These are phyloP conservation scores for Chromobotia macracanthus DNA, from an alignment of 2,797 vertebrate species.

Conservation along the genomic window DNA sequence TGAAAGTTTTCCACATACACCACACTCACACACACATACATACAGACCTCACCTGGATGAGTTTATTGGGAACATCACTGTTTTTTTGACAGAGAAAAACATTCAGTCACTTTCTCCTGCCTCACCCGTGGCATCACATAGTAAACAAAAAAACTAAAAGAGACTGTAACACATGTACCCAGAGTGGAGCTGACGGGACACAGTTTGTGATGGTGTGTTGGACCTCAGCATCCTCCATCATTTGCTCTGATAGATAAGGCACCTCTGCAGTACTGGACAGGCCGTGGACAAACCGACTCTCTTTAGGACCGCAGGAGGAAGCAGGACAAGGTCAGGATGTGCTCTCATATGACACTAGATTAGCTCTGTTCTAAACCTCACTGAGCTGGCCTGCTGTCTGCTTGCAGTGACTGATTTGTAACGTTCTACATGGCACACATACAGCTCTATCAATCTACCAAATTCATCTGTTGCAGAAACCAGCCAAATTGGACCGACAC, in stretches of 20 bases:
- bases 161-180: slow-evolving; percentile 2
- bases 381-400: slow-evolving; percentile 20
- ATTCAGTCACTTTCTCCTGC: slow-evolving; percentile 73
- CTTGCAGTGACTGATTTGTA: too few relatives aligned
- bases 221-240: slow-evolving; percentile 80
- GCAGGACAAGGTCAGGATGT: too few relatives aligned
- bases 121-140: slow-evolving; percentile 74
- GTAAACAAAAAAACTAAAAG: slow-evolving; percentile 63
- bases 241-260: slow-evolving; percentile 81
- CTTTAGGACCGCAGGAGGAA: slow-evolving; percentile 68
- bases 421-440: too few relatives aligned
- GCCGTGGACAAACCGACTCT: slow-evolving; percentile 69
- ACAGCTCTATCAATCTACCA: too few relatives aligned
- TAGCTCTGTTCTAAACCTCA: slow-evolving; percentile 37
- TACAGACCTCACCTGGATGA: slow-evolving; percentile 63
- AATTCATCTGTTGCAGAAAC: too few relatives aligned
- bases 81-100: slow-evolving; percentile 64
- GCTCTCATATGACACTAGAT: too few relatives aligned
- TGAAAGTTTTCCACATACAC: slow-evolving; percentile 72
- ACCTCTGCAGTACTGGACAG: slow-evolving; percentile 80
- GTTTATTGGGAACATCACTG: not conserved
- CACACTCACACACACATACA: slow-evolving; percentile 68
- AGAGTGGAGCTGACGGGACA: slow-evolving; percentile 3
- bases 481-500: too few relatives aligned
- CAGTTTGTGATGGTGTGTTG: not conserved